Percentiles rank a stretch among this genome's conserved stretches.
Evolutionary conservation across 2,888 invertebrate genomes (phyloP).

Genomic region (Apoda limacodes): DNA sequence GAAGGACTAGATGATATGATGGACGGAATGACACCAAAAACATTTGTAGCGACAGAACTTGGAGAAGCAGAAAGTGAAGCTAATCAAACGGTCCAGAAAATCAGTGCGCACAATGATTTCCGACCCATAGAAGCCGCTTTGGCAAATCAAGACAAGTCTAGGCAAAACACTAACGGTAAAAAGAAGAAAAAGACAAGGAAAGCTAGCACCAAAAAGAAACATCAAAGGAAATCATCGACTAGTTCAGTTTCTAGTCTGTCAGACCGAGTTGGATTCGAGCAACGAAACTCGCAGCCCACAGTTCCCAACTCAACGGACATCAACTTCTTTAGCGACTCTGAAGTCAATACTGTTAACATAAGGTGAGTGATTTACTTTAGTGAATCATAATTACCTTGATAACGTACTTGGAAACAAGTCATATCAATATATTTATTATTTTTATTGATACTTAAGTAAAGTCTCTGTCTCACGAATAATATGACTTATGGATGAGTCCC

Average conservation of each 20-base stretch:
- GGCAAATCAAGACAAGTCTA: slow-evolving; percentile 51
- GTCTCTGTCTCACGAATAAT: too few species aligned
- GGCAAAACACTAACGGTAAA: slow-evolving; percentile 68
- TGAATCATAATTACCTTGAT: too few species aligned
- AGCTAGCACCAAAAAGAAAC: slow-evolving; percentile 83
- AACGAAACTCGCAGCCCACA: slow-evolving; percentile 40
- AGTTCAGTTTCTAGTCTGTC: slow-evolving; percentile 65
- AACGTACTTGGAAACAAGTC: too few species aligned
- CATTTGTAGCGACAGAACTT: slow-evolving; percentile 67
- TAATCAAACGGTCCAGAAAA: slow-evolving; percentile 69
- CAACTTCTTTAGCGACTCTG: slow-evolving; percentile 93
- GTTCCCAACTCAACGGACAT: slow-evolving; percentile 46
- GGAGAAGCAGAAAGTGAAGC: slow-evolving; percentile 55
- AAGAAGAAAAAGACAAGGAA: slow-evolving; percentile 86
- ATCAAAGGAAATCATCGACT: slow-evolving; percentile 78
- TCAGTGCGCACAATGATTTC: slow-evolving; percentile 74
- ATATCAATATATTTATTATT: too few species aligned
- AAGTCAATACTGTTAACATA: slow-evolving; percentile 75
- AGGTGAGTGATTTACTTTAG: slow-evolving; percentile 59
- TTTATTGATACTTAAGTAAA: too few species aligned
- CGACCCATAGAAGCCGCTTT: slow-evolving; percentile 65
- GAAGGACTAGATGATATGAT: slow-evolving; percentile 69
- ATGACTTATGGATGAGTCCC: too few species aligned
- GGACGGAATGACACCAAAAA: slow-evolving; percentile 62
- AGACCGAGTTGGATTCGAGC: slow-evolving; percentile 60